A percentile compares a stretch with the other conserved stretches of the same genome.
phyloP scores from a whole-genome alignment of 2,113 vertebrate genomes.

The Parus major region DNA sequence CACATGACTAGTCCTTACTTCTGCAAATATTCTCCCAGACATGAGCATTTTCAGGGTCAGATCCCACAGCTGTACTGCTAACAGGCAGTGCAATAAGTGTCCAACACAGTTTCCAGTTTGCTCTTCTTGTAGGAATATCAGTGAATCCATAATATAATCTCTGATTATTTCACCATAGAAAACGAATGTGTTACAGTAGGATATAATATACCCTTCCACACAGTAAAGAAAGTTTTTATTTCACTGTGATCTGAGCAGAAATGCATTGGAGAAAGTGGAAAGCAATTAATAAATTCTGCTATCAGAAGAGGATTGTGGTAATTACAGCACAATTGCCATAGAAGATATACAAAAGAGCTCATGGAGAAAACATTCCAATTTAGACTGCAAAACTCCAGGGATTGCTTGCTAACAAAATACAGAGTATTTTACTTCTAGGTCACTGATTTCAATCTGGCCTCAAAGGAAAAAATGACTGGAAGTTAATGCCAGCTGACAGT shows the following conservation, averaged over 20 bases:
- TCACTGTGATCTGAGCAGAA: not conserved
- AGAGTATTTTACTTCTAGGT: slow-evolving; percentile 43
- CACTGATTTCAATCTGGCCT: slow-evolving; percentile 38
- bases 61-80: not conserved
- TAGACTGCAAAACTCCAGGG: slow-evolving; percentile 19
- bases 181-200: not conserved
- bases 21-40: not conserved
- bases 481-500: slow-evolving; percentile 20
- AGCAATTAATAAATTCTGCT: slow-evolving; percentile 12
- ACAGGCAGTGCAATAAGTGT: not conserved
- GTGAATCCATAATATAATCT: not conserved
- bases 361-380: slow-evolving; percentile 27
- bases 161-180: not conserved
- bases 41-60: not conserved
- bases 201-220: not conserved
- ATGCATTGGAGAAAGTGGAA: not conserved
- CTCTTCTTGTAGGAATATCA: not conserved
- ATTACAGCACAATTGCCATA: not conserved
- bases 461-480: slow-evolving; percentile 30
- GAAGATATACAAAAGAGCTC: not conserved
- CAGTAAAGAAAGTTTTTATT: not conserved
- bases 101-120: not conserved
- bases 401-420: slow-evolving; percentile 36
- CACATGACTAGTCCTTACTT: not conserved
- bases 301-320: not conserved